These are phyloP conservation scores for Pammene aurita DNA, from an alignment of 2,888 invertebrate species.

Conservation along the genomic window DNA sequence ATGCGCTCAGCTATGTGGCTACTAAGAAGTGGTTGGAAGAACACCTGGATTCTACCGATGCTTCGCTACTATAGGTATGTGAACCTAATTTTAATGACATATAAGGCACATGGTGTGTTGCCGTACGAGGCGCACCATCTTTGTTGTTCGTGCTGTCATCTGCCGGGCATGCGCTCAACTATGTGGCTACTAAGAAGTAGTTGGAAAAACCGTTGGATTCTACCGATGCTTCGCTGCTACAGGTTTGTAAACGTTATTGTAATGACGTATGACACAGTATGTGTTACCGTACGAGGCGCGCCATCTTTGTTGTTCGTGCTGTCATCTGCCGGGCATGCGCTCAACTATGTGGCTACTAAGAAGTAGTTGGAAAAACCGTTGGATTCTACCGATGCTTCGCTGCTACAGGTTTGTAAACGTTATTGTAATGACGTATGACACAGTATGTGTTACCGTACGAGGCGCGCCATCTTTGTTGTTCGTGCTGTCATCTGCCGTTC, in stretches of 20 bases:
- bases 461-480: conserved; percentile 93
- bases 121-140: conserved; percentile 89
- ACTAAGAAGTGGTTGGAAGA: conserved; percentile 98
- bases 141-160: conserved; percentile 95
- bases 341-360: conserved; percentile 97
- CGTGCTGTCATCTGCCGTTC: conserved; percentile 94
- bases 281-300: conserved; percentile 89
- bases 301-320: conserved; percentile 94
- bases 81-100: no score
- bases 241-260: no score
- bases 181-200: conserved; percentile 98
- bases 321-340: conserved; percentile 93
- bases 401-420: no score
- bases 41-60: conserved; percentile 90
- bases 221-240: no score
- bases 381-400: conserved; percentile 90
- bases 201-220: conserved; percentile 95
- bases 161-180: conserved; percentile 95
- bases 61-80: conserved; percentile 89
- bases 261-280: not conserved
- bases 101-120: no score
- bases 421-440: not conserved
- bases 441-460: conserved; percentile 85
- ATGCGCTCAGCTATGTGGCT: conserved; percentile 95
- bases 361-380: conserved; percentile 97